Base-by-base conservation (phyloP, 2,888 invertebrate species). In the Noctua comes region DNA sequence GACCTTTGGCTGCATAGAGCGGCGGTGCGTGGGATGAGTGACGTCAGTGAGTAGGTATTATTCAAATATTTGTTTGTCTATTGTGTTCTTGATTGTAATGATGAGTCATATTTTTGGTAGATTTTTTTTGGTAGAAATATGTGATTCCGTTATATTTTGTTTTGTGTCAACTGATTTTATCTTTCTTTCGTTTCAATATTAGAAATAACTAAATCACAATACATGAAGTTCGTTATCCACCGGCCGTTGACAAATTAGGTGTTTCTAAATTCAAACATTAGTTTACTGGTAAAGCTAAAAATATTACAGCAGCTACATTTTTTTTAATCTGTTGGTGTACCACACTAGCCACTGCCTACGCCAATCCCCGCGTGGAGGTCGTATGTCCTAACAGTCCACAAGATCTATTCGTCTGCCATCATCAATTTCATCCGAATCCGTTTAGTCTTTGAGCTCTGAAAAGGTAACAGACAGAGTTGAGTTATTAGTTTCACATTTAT, bases 1-100 rank as follows among this genome's bases (percentile, higher is more conserved):
- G 96, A 95, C 82, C 88, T 91, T 80, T 51, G 91, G 86, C 43
- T 64, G 68, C 43, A 68, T 83, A 91, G 91, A 92, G 69, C 77
- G 75, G 85, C 68, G 54, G 27, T 88, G 92, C 92, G 94, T 94
- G 93, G 95, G 93, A 83, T 85, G 88, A 62, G 79, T 93, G 93
- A 93, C 92, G 92, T 91, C 86, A 85, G 69, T 68, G 51, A 43
- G 69, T 48, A 27, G 64, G 54, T 80, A 83, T 76, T 68, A 43
- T 46, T 43, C 43, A 57, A 80, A 71, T 27, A 69, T 69, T 74
- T 73, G 62, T 65, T 70, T 69, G 65, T 31, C 43, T 66, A 80
- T 74, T 83, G 80, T 78, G 27, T 65, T 76, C 2, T 46, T 54
- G n/a, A 76, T 73, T 36, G 71, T 72, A 73, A 62, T 36, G 27